Evolutionary conservation across 2,797 vertebrate genomes (phyloP).

Genomic region (Dryobates pubescens): DNA sequence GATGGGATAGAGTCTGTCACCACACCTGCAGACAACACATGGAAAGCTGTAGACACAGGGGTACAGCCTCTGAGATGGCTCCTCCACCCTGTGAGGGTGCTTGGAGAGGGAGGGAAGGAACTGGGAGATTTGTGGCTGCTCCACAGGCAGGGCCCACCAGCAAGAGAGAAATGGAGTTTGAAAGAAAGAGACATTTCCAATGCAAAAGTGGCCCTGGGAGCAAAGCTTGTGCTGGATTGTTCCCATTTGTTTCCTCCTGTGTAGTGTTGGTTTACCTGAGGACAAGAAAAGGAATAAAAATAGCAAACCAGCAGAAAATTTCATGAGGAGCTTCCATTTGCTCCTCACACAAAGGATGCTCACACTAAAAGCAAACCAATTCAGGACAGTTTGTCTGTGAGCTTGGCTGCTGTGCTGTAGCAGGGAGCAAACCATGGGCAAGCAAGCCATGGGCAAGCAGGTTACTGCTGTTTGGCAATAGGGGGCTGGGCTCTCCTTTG

Average conservation of each 20-base stretch:
- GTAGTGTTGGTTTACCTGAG: no score
- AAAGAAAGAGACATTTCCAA: background rate
- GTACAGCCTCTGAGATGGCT: fast-evolving
- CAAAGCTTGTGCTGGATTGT: background rate
- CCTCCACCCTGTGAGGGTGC: fast-evolving
- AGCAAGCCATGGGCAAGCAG: background rate
- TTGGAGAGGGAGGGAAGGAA: background rate
- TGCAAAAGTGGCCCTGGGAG: background rate
- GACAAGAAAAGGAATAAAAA: no score
- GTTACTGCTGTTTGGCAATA: background rate
- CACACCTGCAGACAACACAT: background rate
- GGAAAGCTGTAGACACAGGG: background rate
- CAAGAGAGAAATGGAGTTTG: background rate
- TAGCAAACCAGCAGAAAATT: background rate
- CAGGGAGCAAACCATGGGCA: background rate
- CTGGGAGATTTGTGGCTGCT: background rate
- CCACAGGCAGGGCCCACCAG: background rate
- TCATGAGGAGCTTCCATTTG: background rate
- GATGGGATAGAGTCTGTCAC: background rate
- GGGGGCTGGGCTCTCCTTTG: background rate
- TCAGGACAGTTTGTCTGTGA: background rate
- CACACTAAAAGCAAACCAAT: background rate
- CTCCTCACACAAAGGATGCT: background rate
- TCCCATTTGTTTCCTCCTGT: background rate
- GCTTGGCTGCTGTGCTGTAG: background rate